Conservation (phyloP, 2,113 vertebrate genomes). For the Shinisaurus crocodilurus region DNA sequence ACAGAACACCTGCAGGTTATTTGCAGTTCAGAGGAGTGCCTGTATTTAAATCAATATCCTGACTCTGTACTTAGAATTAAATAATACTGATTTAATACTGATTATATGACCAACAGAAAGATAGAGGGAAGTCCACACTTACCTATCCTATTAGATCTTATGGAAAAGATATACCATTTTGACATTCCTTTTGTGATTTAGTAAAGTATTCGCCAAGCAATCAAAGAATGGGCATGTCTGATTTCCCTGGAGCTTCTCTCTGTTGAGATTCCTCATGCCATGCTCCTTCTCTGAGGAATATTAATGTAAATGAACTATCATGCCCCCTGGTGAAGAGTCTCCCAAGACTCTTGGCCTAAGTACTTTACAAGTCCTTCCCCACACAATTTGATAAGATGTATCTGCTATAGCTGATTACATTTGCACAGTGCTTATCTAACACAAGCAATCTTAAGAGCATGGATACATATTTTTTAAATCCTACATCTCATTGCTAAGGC, state of each 20-base stretch:
- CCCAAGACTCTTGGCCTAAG: not conserved
- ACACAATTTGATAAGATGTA: not conserved
- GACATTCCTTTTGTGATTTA: not conserved
- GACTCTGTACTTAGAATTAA: not conserved
- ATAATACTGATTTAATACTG: not conserved
- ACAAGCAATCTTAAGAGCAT: not conserved
- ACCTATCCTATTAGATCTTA: not conserved
- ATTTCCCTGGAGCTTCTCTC: not conserved
- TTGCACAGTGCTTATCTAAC: not conserved
- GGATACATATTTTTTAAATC: not conserved
- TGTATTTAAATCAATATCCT: not conserved
- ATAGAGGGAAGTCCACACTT: not conserved
- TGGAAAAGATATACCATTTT: not conserved
- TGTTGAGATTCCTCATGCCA: not conserved
- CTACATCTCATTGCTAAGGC: not conserved
- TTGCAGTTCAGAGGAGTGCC: not conserved
- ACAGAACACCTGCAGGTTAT: not conserved
- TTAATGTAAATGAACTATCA: not conserved
- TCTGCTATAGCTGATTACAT: conserved; percentile 20
- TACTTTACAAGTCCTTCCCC: not conserved
- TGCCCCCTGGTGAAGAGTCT: not conserved
- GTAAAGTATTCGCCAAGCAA: not conserved
- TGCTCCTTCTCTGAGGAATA: not conserved
- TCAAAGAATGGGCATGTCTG: not conserved
- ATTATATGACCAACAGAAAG: not conserved